phyloP scores from a whole-genome alignment of 2,888 invertebrate species.

The Nomada goodeniana region DNA sequence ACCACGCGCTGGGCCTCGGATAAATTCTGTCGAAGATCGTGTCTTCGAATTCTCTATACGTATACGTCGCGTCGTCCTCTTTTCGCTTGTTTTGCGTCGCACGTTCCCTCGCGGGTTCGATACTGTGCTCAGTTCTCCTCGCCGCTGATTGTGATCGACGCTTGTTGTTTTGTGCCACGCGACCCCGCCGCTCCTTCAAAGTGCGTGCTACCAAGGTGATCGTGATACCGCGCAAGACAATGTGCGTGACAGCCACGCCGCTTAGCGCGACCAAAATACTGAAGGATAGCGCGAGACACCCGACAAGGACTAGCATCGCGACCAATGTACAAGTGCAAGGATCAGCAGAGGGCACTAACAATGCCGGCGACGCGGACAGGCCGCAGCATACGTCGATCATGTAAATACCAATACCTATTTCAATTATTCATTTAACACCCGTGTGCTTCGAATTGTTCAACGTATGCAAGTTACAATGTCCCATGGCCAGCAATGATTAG shows the following conservation, averaged over 20 bases:
- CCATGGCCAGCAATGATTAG: neutral
- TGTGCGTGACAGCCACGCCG: conserved; percentile 82
- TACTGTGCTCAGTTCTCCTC: neutral
- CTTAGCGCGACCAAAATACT: conserved; percentile 80
- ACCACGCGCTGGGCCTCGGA: conserved; percentile 53
- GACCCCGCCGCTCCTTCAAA: conserved; percentile 33
- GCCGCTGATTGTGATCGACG: conserved; percentile 38
- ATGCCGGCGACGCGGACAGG: conserved; percentile 68
- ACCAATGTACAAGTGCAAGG: conserved; percentile 75
- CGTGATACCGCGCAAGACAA: conserved; percentile 68
- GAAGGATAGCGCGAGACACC: conserved; percentile 76
- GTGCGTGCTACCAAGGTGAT: conserved; percentile 63
- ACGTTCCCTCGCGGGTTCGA: neutral
- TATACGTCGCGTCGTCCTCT: conserved; percentile 13
- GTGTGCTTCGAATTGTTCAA: too few species aligned
- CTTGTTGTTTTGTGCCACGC: conserved; percentile 37
- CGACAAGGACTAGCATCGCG: conserved; percentile 72
- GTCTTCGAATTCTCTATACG: conserved; percentile 21
- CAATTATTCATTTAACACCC: too few species aligned
- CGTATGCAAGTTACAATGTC: neutral
- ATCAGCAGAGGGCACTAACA: conserved; percentile 68
- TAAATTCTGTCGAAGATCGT: conserved; percentile 24
- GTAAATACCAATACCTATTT: conserved; percentile 74
- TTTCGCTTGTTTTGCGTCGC: conserved; percentile 12
- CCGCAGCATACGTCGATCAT: conserved; percentile 82